Conservation (phyloP, 2,113 vertebrate species). For the Seriola rivoliana region DNA sequence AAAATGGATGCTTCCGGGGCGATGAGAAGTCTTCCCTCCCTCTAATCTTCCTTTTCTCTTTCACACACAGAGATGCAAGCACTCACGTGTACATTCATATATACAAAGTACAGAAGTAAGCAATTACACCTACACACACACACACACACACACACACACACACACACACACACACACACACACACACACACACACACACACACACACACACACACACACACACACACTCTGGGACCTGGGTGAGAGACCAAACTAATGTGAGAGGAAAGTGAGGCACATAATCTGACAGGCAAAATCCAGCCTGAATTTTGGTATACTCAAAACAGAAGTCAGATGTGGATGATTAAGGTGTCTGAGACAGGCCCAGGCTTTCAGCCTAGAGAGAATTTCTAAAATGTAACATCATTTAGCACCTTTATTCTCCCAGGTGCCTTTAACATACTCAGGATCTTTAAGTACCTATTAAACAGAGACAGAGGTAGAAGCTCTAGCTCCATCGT, state of each 20-base stretch:
- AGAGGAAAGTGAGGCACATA: constrained; percentile 81
- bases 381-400: constrained; percentile 58
- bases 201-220: constrained; percentile 52
- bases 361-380: constrained; percentile 50
- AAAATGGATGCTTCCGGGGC: constrained; percentile 17
- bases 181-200: constrained; percentile 52
- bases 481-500: constrained; percentile 27
- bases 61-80: constrained; percentile 42
- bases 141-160: constrained; percentile 43
- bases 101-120: constrained; percentile 64
- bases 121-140: constrained; percentile 55
- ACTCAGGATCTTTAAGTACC: constrained; percentile 49
- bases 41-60: constrained; percentile 22
- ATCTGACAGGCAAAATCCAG: constrained; percentile 70
- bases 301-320: constrained; percentile 78
- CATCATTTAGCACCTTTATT: constrained; percentile 57
- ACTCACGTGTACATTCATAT: constrained; percentile 58
- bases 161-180: constrained; percentile 42
- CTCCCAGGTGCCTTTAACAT: constrained; percentile 42
- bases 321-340: constrained; percentile 68
- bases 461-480: constrained; percentile 30
- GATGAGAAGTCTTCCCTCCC: constrained; percentile 29
- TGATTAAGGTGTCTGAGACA: constrained; percentile 59
- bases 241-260: constrained; percentile 65
- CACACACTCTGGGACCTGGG: constrained; percentile 53